Percentiles rank a stretch among this genome's conserved stretches.
Evolutionary conservation across 2,797 vertebrate genomes (phyloP).

Genomic region (Acanthis flammea): DNA sequence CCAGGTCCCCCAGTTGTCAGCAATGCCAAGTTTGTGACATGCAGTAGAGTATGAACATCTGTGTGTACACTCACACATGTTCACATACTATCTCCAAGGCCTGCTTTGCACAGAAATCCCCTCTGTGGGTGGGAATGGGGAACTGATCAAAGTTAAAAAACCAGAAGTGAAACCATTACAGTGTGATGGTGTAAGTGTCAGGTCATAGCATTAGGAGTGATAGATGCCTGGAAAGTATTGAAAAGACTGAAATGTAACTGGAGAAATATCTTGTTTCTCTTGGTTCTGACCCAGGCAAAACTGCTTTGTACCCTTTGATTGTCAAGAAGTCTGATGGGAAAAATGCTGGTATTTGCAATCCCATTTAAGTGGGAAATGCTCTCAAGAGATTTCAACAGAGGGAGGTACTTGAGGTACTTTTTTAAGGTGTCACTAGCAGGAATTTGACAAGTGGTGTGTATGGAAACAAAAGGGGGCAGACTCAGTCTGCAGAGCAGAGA

Average conservation of each 20-base stretch:
- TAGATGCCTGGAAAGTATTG: neutral
- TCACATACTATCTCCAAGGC: neutral
- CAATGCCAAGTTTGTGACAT: neutral
- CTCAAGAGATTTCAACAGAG: neutral
- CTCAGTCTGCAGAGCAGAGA: neutral
- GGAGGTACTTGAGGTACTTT: neutral
- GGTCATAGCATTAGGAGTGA: neutral
- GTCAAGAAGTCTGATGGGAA: neutral
- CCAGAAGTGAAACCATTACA: neutral
- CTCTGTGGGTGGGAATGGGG: neutral
- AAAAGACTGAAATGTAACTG: neutral
- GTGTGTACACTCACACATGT: accelerated
- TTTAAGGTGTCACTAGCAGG: neutral
- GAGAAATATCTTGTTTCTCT: slow-evolving; percentile 18
- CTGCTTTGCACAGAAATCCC: neutral
- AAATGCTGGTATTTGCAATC: neutral
- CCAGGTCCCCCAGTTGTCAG: neutral
- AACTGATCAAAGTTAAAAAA: neutral
- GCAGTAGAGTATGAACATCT: neutral
- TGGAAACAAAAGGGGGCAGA: neutral
- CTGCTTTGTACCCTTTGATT: neutral
- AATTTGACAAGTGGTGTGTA: neutral
- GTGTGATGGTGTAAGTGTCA: neutral
- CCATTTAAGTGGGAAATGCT: neutral
- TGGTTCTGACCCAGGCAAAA: slow-evolving; percentile 1